Percentiles rank a stretch among this genome's conserved stretches.
phyloP scores from a whole-genome alignment of 2,797 vertebrate species.

The Enteromius thamalakanensis region DNA sequence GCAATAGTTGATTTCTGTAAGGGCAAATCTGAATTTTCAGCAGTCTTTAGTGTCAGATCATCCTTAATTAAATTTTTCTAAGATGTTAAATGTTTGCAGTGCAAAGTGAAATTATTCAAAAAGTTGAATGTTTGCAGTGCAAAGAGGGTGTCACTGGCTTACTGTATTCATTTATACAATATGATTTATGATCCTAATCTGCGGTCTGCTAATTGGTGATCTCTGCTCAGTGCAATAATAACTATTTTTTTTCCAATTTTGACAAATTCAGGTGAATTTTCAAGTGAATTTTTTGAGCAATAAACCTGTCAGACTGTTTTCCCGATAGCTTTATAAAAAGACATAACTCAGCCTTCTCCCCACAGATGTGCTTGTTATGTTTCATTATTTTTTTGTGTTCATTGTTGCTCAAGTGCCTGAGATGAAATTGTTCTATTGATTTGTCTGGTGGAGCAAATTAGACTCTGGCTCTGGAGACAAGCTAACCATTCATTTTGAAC shows the following conservation, averaged over 20 bases:
- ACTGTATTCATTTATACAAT: not conserved
- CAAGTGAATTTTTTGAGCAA: not conserved
- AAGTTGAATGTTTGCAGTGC: not conserved
- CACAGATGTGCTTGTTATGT: conserved; percentile 63
- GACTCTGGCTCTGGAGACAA: conserved; percentile 66
- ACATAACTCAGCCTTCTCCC: conserved; percentile 64
- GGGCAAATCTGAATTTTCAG: not conserved
- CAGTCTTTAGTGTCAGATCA: not conserved
- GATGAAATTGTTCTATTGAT: conserved; percentile 81
- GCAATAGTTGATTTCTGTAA: not conserved
- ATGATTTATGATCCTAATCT: not conserved
- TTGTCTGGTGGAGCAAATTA: conserved; percentile 76
- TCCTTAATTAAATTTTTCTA: not conserved
- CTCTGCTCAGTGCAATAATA: not conserved
- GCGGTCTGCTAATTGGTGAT: not conserved
- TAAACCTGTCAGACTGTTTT: conserved; percentile 52
- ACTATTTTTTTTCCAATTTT: not conserved
- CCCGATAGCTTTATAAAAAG: conserved; percentile 57
- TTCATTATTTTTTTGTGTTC: conserved; percentile 74
- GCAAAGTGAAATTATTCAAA: not conserved
- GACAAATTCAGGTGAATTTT: not conserved
- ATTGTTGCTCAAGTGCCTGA: conserved; percentile 73
- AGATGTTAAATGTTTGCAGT: not conserved
- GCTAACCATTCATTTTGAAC: conserved; percentile 65
- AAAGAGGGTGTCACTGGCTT: not conserved